Evolutionary conservation across 1,140 invertebrate species (phyloP).

Genomic region (Formica selysi): DNA sequence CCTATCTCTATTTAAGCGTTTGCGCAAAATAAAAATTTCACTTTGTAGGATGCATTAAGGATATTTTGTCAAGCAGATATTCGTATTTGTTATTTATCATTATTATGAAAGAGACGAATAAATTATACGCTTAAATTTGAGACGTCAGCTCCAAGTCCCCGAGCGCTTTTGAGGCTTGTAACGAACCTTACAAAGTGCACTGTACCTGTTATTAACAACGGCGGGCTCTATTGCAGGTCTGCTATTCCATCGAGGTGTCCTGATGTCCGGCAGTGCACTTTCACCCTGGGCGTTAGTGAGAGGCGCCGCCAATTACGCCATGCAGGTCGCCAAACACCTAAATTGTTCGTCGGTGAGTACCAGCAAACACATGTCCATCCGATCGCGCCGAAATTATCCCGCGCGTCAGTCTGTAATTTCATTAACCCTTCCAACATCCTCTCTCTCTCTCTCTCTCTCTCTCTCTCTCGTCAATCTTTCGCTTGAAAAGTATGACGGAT

Average conservation of each 20-base stretch:
- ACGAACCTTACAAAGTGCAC: not conserved
- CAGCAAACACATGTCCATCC: conserved; percentile 45
- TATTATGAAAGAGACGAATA: not conserved
- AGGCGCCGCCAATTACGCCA: conserved; percentile 94
- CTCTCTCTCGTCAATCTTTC: no score
- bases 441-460: not conserved
- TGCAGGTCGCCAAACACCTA: conserved; percentile 93
- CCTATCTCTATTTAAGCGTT: not conserved
- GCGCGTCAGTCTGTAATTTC: conserved; percentile 45
- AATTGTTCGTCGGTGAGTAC: conserved; percentile 92
- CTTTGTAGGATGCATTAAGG: not conserved
- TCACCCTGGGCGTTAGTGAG: conserved; percentile 97
- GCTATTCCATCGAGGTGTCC: conserved; percentile 96
- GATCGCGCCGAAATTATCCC: conserved; percentile 40
- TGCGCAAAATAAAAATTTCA: not conserved
- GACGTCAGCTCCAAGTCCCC: not conserved
- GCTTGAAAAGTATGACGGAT: not conserved
- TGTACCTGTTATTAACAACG: not conserved
- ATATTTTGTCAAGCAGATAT: not conserved
- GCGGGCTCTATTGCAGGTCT: conserved; percentile 88
- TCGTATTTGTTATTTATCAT: not conserved
- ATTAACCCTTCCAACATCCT: not conserved
- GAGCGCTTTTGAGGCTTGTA: not conserved
- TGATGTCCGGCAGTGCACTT: conserved; percentile 98
- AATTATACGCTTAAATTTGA: conserved; percentile 10